Percentiles rank a stretch among this genome's conserved stretches.
Conservation (phyloP, 2,888 invertebrate species). For the Pachliopta kotzebuea region DNA sequence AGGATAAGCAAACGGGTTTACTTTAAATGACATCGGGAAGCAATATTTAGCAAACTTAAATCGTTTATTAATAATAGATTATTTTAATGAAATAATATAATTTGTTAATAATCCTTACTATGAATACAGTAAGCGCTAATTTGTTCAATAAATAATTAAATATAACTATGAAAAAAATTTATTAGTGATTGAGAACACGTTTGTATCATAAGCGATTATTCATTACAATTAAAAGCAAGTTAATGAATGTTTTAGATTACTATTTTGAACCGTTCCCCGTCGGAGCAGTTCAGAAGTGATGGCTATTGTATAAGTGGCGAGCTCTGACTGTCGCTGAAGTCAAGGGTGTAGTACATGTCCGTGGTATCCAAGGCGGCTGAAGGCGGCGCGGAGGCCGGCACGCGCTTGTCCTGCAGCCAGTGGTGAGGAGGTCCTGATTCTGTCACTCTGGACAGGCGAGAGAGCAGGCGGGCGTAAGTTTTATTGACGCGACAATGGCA, state of each 20-base stretch:
- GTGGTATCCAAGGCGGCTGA: constrained; percentile 82
- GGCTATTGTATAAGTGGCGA: constrained; percentile 87
- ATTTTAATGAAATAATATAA: not conserved
- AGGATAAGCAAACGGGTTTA: too few relatives aligned
- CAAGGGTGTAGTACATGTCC: constrained; percentile 89
- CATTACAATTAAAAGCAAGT: not conserved
- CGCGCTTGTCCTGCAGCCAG: constrained; percentile 82
- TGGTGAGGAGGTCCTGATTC: constrained; percentile 68
- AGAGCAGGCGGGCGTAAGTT: constrained; percentile 84
- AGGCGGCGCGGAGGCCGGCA: constrained; percentile 48
- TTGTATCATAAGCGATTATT: not conserved
- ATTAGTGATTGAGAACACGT: too few relatives aligned
- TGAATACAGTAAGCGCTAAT: not conserved
- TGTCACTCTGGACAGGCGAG: constrained; percentile 72
- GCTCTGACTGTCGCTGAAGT: constrained; percentile 88
- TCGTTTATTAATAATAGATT: not conserved
- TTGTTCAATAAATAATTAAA: not conserved
- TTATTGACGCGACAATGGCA: constrained; percentile 90
- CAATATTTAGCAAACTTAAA: not conserved
- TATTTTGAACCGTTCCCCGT: constrained; percentile 74
- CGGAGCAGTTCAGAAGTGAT: constrained; percentile 71
- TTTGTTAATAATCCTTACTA: not conserved
- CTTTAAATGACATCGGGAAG: too few relatives aligned
- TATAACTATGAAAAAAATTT: not conserved
- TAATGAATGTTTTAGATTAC: constrained; percentile 45